phyloP scores from a whole-genome alignment of 2,113 vertebrate species.

The Arenaria interpres region DNA sequence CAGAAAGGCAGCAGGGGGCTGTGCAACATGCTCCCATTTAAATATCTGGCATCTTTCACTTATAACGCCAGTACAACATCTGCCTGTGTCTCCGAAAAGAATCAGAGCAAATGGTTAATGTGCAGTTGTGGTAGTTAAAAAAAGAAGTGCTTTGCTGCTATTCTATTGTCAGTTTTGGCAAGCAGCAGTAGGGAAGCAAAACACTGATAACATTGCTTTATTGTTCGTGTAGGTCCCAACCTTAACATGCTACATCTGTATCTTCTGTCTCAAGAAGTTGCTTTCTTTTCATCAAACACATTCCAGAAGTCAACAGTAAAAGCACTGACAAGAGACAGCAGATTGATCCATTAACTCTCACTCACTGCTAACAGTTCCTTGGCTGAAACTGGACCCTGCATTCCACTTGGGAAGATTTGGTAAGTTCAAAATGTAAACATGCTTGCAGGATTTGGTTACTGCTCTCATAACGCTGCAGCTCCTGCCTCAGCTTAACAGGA shows the following conservation, averaged over 20 bases:
- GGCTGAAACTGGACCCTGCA: slow-evolving; percentile 83
- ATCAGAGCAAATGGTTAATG: slow-evolving; percentile 48
- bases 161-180: slow-evolving; percentile 71
- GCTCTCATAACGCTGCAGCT: slow-evolving; percentile 12
- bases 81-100: neutral
- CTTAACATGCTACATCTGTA: slow-evolving; percentile 76
- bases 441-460: slow-evolving; percentile 64
- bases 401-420: slow-evolving; percentile 86
- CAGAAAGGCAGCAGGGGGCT: neutral
- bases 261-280: slow-evolving; percentile 79
- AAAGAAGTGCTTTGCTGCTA: slow-evolving; percentile 62
- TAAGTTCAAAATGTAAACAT: slow-evolving; percentile 76
- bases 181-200: slow-evolving; percentile 50
- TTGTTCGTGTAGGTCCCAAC: slow-evolving; percentile 77
- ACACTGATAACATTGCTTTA: slow-evolving; percentile 78
- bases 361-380: slow-evolving; percentile 92
- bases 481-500: neutral
- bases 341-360: slow-evolving; percentile 93
- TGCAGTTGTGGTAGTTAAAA: slow-evolving; percentile 47
- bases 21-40: neutral
- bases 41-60: neutral
- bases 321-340: slow-evolving; percentile 87
- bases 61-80: neutral
- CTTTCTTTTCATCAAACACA: slow-evolving; percentile 94
- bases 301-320: slow-evolving; percentile 92